Percentiles rank a stretch among this genome's conserved stretches.
These are phyloP conservation scores for Aricia agestis DNA, from an alignment of 1,140 invertebrate species.

Conservation along the genomic window DNA sequence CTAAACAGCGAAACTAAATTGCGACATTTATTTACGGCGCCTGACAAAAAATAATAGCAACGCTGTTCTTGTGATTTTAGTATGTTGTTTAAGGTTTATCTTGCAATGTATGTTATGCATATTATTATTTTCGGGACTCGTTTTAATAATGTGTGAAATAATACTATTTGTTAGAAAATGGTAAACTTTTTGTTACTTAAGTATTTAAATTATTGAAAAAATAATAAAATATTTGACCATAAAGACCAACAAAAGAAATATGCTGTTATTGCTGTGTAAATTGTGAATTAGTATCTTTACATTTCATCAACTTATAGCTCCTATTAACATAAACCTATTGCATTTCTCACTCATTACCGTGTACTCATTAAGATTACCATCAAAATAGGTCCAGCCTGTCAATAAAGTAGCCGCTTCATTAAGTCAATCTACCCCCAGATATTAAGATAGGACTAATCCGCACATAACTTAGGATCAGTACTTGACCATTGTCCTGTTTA, in stretches of 20 bases:
- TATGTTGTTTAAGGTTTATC: background rate
- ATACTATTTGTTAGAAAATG: no score
- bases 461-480: conserved; percentile 71
- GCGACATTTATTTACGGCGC: background rate
- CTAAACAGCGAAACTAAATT: background rate
- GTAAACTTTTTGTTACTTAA: no score
- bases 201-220: no score
- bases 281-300: no score
- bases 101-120: background rate
- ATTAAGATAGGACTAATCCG: conserved; percentile 74
- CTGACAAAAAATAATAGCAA: conserved; percentile 6
- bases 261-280: no score
- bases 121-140: background rate
- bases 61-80: background rate
- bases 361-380: conserved; percentile 10
- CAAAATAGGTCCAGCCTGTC: conserved; percentile 12
- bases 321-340: background rate
- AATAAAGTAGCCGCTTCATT: conserved; percentile 34
- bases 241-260: no score
- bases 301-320: background rate
- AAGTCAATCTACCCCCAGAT: conserved; percentile 50
- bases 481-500: conserved; percentile 74
- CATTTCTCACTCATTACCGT: background rate
- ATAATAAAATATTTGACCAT: no score
- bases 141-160: no score